Percentiles rank a stretch among this genome's conserved stretches.
Evolutionary conservation across 2,797 vertebrate species (phyloP).

Genomic region (Astyanax mexicanus): DNA sequence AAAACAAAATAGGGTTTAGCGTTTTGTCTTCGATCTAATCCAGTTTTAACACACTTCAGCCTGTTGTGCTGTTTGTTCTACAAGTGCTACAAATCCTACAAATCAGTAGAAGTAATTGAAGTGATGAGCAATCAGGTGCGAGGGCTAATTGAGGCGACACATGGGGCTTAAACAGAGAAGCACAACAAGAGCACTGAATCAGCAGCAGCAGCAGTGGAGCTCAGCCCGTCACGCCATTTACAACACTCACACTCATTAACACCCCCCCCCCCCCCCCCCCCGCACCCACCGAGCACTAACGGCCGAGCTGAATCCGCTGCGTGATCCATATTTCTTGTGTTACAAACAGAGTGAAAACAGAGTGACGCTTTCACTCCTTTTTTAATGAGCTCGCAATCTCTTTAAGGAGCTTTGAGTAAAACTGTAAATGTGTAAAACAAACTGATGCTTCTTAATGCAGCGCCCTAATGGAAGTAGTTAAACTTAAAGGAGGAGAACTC

Average conservation of each 20-base stretch:
- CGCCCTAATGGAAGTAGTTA: no score
- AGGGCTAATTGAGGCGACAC: conserved; percentile 3
- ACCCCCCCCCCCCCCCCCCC: background rate
- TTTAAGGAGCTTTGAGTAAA: conserved; percentile 3
- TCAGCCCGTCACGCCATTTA: background rate
- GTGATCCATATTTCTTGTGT: conserved; percentile 1
- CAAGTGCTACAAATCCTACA: conserved; percentile 41
- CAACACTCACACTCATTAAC: conserved; percentile 12
- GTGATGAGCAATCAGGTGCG: conserved; percentile 11
- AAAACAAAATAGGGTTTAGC: conserved; percentile 48
- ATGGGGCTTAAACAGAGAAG: conserved; percentile 19
- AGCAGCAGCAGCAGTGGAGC: background rate
- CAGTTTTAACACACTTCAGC: conserved; percentile 29
- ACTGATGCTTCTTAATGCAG: background rate
- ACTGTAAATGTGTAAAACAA: background rate
- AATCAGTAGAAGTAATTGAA: conserved; percentile 45
- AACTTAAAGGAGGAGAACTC: no score
- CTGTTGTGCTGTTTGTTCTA: conserved; percentile 27
- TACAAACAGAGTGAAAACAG: conserved; percentile 8
- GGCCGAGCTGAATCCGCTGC: background rate
- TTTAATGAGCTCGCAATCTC: background rate
- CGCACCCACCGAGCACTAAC: background rate
- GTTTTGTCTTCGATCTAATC: conserved; percentile 33
- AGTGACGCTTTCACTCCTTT: background rate
- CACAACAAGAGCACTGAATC: conserved; percentile 12